Percentiles rank a stretch among this genome's conserved stretches.
These are phyloP conservation scores for Brachycybe producta DNA, from an alignment of 2,888 invertebrate genomes.

Conservation along the genomic window DNA sequence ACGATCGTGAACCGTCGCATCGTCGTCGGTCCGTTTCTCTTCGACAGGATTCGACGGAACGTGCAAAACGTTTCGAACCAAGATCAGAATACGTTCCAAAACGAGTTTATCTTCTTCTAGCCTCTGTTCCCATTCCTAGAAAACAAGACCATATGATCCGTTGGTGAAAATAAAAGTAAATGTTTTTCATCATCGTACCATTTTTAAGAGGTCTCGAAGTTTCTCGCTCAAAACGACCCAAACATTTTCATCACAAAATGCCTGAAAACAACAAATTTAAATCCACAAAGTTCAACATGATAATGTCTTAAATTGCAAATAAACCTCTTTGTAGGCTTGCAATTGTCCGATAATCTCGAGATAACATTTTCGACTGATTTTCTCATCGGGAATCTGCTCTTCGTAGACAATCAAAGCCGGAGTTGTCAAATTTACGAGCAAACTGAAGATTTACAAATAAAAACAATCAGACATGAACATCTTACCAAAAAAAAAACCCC, in stretches of 20 bases:
- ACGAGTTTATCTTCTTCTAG: conserved; percentile 78
- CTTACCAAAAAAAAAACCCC: conserved; percentile 4
- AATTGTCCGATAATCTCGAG: conserved; percentile 64
- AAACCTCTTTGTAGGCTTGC: conserved; percentile 61
- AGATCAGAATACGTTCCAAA: conserved; percentile 79
- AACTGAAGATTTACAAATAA: conserved; percentile 41
- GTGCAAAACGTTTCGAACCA: conserved; percentile 83
- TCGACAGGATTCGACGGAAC: conserved; percentile 67
- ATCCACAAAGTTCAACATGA: conserved; percentile 6
- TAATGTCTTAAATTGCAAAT: not conserved
- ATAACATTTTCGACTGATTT: conserved; percentile 59
- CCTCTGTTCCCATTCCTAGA: conserved; percentile 66
- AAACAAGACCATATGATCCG: too few species aligned
- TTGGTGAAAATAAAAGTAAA: conserved; percentile 17
- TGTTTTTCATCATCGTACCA: conserved; percentile 40
- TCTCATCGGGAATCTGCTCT: conserved; percentile 70
- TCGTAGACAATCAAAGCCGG: conserved; percentile 76
- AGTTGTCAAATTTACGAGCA: conserved; percentile 86
- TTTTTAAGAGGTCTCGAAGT: conserved; percentile 61
- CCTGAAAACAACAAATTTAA: conserved; percentile 29
- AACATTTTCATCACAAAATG: conserved; percentile 64
- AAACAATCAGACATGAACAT: conserved; percentile 7
- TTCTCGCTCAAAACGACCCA: conserved; percentile 70
- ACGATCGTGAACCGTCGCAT: conserved; percentile 87
- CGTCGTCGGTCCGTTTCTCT: conserved; percentile 71